phyloP scores from a whole-genome alignment of 2,113 vertebrate species.

The western clawed frog (Xenopus tropicalis) region DNA sequence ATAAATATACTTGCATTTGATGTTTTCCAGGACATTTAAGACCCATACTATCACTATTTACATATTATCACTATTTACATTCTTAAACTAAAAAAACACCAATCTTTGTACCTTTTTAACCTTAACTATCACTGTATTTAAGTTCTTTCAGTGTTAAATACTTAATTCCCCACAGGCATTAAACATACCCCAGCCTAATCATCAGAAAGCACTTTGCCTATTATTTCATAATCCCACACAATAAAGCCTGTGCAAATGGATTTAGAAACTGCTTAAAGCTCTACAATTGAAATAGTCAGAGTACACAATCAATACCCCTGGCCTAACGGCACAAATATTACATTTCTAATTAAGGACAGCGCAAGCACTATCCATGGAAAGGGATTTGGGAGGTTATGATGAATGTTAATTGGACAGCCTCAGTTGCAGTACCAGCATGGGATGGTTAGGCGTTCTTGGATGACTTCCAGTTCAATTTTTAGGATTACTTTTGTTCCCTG shows the following conservation, averaged over 20 bases:
- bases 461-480: slow-evolving; percentile 39
- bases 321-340: slow-evolving; percentile 25
- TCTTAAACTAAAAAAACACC: too few species aligned
- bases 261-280: too few species aligned
- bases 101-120: too few species aligned
- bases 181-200: background rate
- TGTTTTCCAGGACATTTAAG: too few species aligned
- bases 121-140: too few species aligned
- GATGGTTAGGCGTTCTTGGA: slow-evolving; percentile 28
- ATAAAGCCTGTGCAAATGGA: background rate
- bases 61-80: too few species aligned
- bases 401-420: slow-evolving; percentile 38
- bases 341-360: slow-evolving; percentile 38
- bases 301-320: slow-evolving; percentile 13
- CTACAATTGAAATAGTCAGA: background rate
- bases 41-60: too few species aligned
- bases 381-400: slow-evolving; percentile 34
- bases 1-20: too few species aligned
- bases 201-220: background rate
- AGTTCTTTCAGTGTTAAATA: too few species aligned
- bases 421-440: slow-evolving; percentile 1
- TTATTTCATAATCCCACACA: background rate
- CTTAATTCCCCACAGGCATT: too few species aligned
- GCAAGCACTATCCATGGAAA: slow-evolving; percentile 12
- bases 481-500: slow-evolving; percentile 34